A percentile compares a stretch with the other conserved stretches of the same genome.
phyloP scores from a whole-genome alignment of 2,888 invertebrate species.

The Hybos culiciformis region DNA sequence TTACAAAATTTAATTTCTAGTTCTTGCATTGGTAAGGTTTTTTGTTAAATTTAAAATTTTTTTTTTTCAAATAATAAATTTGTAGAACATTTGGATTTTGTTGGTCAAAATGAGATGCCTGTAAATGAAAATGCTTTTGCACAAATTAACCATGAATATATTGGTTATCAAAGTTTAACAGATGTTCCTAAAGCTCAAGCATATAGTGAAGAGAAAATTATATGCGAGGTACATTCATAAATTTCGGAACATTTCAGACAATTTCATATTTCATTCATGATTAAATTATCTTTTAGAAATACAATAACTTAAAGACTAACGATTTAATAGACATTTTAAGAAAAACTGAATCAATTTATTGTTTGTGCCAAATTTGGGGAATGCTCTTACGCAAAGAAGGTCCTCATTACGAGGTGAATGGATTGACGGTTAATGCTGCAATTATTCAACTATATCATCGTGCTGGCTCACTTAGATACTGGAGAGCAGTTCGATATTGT shows the following conservation, averaged over 20 bases:
- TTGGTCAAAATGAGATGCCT: conserved; percentile 66
- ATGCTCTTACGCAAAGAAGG: conserved; percentile 72
- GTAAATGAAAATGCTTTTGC: conserved; percentile 70
- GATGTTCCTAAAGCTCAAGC: conserved; percentile 77
- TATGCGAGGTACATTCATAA: not conserved
- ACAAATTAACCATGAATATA: conserved; percentile 81
- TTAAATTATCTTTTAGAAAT: conserved; percentile 37
- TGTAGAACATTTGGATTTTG: conserved; percentile 90
- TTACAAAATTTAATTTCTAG: conserved; percentile 95
- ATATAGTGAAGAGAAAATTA: conserved; percentile 50
- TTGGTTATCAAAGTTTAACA: conserved; percentile 89
- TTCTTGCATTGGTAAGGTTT: conserved; percentile 70
- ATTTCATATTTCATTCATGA: not conserved
- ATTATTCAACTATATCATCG: conserved; percentile 61
- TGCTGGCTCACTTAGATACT: conserved; percentile 75
- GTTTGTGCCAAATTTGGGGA: conserved; percentile 71
- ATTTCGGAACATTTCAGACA: not conserved
- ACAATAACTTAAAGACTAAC: conserved; percentile 48
- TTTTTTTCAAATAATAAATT: not conserved
- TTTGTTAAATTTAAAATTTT: not conserved
- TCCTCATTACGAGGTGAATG: conserved; percentile 57
- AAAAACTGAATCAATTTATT: conserved; percentile 56
- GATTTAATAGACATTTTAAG: conserved; percentile 63
- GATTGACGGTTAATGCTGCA: conserved; percentile 49
- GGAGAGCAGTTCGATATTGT: conserved; percentile 90